Evolutionary conservation across 1,140 invertebrate species (phyloP), one percentile per base, ranked within the genome.

Genomic region (Drosophila nigromelanica): DNA sequence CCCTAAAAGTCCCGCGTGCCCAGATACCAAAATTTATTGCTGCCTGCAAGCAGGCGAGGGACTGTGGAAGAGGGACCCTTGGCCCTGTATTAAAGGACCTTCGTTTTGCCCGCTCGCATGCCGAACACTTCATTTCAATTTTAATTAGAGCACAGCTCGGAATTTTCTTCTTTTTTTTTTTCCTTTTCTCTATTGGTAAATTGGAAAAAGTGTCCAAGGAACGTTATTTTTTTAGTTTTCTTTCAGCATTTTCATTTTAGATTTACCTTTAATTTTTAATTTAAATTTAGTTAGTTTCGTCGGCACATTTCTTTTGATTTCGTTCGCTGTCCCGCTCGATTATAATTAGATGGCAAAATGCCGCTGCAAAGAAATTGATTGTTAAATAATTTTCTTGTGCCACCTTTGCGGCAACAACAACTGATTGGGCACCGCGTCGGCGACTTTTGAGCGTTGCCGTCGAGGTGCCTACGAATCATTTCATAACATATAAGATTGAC

Each of bases 271-370:
- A 60, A 71, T 58, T 62, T 55, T 54, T 18, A 42, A 56, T 61
- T 73, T 61, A 55, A 60, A 24, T 69, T 60, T 52, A n/a, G 37
- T 66, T 67, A 58, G 63, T 59, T 30, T 4, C 47, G 78, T 73
- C 80, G 80, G 82, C 78, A 59, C 55, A 64, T 74, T 78, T 78
- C 50, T 47, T 78, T 78, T 78, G 72, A 78, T 78, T 70, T 74
- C 39, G 37, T 43, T 51, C 37, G 11, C 30, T 30, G 35, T 27
- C 42, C 58, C 47, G 40, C 72, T 68, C 69, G 78, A 81, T 85
- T 81, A 87, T 87, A 87, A 87, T 87, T 87, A 87, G 83, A 87
- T 87, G 82, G 82, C 83, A 89, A 87, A 86, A 89, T 87, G 82
- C 82, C 83, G 78, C 83, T 74, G 78, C 71, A 62, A 62, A 60